Evolutionary conservation across 1,140 invertebrate genomes (phyloP).

Genomic region (Lineus longissimus): DNA sequence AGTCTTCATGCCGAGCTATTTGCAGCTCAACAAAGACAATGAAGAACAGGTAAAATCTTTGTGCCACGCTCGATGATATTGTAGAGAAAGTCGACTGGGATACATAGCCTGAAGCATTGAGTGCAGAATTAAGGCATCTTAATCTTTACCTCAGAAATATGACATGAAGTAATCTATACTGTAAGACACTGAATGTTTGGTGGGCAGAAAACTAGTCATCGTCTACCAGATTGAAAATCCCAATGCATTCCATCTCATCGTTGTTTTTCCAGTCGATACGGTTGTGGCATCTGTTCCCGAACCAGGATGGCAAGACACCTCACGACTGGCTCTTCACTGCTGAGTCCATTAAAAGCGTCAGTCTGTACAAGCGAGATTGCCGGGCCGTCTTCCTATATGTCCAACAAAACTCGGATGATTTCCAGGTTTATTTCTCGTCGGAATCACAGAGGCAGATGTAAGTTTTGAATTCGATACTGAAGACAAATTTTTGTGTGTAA

Average conservation of each 20-base stretch:
- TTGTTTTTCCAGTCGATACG: constrained; percentile 25
- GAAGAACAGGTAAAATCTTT: constrained; percentile 27
- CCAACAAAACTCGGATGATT: constrained; percentile 89
- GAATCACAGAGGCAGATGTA: constrained; percentile 73
- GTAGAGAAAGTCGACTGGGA: too few species aligned
- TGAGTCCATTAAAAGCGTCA: constrained; percentile 85
- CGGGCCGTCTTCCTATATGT: constrained; percentile 95
- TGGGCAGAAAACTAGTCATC: too few species aligned
- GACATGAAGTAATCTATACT: too few species aligned
- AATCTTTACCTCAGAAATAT: too few species aligned
- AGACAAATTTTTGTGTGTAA: too few species aligned
- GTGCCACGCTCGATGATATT: not conserved
- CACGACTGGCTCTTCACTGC: constrained; percentile 92
- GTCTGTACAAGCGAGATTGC: constrained; percentile 89
- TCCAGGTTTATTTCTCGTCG: constrained; percentile 97
- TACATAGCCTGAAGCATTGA: not conserved
- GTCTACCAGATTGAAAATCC: too few species aligned
- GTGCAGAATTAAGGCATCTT: not conserved
- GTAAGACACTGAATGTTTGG: too few species aligned
- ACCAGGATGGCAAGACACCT: constrained; percentile 59
- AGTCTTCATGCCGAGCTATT: constrained; percentile 89
- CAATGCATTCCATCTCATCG: too few species aligned
- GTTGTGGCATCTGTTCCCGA: constrained; percentile 36
- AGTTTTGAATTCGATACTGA: constrained; percentile 10
- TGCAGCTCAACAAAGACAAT: constrained; percentile 88